phyloP scores from a whole-genome alignment of 2,113 vertebrate species.

The Lagopus leucura region DNA sequence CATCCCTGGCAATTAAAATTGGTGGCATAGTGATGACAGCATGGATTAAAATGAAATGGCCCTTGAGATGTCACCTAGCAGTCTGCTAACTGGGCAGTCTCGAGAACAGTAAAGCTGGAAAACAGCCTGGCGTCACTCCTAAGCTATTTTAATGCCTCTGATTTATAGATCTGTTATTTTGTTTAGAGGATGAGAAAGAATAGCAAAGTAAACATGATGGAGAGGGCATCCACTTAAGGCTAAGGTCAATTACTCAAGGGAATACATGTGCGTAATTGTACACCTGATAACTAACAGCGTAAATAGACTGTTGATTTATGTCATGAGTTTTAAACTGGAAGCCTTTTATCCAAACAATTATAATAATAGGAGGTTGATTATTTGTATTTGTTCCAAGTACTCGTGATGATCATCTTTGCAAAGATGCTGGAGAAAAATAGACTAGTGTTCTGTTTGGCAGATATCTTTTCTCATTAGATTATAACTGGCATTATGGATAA shows the following conservation, averaged over 20 bases:
- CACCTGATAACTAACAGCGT: slow-evolving; percentile 26
- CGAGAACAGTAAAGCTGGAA: not conserved
- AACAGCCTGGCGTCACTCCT: not conserved
- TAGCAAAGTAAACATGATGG: slow-evolving; percentile 29
- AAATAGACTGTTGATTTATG: slow-evolving; percentile 52
- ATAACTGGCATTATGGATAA: slow-evolving; percentile 45
- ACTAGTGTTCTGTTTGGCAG: slow-evolving; percentile 27
- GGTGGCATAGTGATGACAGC: not conserved
- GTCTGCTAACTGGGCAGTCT: not conserved
- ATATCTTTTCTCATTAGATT: slow-evolving; percentile 51
- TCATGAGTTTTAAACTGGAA: slow-evolving; percentile 16
- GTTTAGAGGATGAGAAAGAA: slow-evolving; percentile 27
- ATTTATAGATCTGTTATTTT: slow-evolving; percentile 36
- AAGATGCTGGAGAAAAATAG: slow-evolving; percentile 26
- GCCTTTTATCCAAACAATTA: slow-evolving; percentile 44
- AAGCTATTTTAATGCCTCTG: slow-evolving; percentile 12
- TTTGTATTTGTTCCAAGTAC: slow-evolving; percentile 48
- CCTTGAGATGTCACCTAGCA: not conserved
- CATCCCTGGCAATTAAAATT: not conserved
- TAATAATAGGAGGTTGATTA: slow-evolving; percentile 56
- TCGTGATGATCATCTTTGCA: slow-evolving; percentile 11
- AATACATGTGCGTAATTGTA: not conserved
- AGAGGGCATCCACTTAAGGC: slow-evolving; percentile 36
- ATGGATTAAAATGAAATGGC: not conserved
- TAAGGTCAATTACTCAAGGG: slow-evolving; percentile 31